phyloP scores from a whole-genome alignment of 2,113 vertebrate genomes.

The Cichladusa arquata region DNA sequence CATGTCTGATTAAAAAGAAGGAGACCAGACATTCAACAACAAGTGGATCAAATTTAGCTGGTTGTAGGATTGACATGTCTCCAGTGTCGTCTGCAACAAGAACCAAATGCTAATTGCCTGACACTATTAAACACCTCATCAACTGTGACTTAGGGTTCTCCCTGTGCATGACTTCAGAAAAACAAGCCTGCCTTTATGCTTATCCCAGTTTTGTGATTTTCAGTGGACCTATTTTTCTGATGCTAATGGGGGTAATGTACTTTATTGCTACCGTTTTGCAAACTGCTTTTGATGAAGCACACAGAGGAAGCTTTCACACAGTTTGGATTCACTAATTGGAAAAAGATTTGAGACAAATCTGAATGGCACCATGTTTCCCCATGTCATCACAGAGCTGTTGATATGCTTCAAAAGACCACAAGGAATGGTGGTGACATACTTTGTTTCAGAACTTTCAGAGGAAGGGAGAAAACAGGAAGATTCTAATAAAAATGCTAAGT shows the following conservation, averaged over 20 bases:
- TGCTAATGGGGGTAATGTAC: conserved; percentile 6
- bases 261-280: neutral
- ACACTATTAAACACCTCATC: conserved; percentile 37
- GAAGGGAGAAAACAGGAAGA: conserved; percentile 25
- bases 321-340: conserved; percentile 44
- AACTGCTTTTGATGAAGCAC: neutral
- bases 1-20: conserved; percentile 17
- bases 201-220: conserved; percentile 18
- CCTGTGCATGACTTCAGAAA: conserved; percentile 22
- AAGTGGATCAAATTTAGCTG: conserved; percentile 31
- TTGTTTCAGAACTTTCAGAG: neutral
- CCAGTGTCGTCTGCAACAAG: neutral
- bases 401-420: conserved; percentile 51
- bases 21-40: neutral
- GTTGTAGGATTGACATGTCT: neutral
- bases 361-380: conserved; percentile 7
- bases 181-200: conserved; percentile 44
- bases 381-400: neutral
- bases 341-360: conserved; percentile 48
- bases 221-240: neutral
- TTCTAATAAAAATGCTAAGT: conserved; percentile 27
- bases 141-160: conserved; percentile 4
- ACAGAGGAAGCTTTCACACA: conserved; percentile 34
- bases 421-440: conserved; percentile 39
- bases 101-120: conserved; percentile 47